Base-by-base conservation (phyloP, 2,888 invertebrate species). In the Erpobdella octoculata region DNA sequence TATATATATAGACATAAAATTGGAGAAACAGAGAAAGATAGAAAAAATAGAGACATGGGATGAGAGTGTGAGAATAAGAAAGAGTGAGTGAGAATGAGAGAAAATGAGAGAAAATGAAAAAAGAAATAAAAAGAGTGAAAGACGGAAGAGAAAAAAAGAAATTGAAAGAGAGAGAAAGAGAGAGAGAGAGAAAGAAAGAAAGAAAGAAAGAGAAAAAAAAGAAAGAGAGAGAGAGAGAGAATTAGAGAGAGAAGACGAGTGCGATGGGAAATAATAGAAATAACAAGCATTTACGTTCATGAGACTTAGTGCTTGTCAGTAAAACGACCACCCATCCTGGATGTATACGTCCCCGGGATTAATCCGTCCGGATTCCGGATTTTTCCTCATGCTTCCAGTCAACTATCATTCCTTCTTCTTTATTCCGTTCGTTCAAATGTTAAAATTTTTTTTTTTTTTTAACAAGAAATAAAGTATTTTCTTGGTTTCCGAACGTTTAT, bases 41-140 rank as follows among this genome's bases (percentile, higher is more conserved):
- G 21, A 21, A 58, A 58, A 58, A 31, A 62, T 28, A 31, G 28
- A 33, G 2, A 62, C 12, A 15, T 15, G 12, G 12, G n/a, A n/a
- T 15, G n/a, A 15, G 46, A 41, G n/a, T 15, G n/a, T n/a, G 46
- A 41, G 46, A 41, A 41, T 15, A 41, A 41, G n/a, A 15, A n/a
- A 41, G n/a, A 41, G n/a, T 15, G n/a, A n/a, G 12, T 15, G 46
- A 12, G 12, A 41, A n/a, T 41, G n/a, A 41, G 46, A 41, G n/a
- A 41, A n/a, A 15, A 15, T 41, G n/a, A 41, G 12, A 41, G n/a
- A 41, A 41, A 41, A n/a, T 41, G n/a, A n/a, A 41, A 41, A 12
- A 41, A 41, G n/a, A 41, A 41, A n/a, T 41, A 41, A n/a, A 41
- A 41, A 41, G 46, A 62, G 62, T 33, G 21, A 62, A 28, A 58